A percentile compares a stretch with the other conserved stretches of the same genome.
These are phyloP conservation scores for Diarsia mendica DNA, from an alignment of 2,888 invertebrate species.

Conservation along the genomic window DNA sequence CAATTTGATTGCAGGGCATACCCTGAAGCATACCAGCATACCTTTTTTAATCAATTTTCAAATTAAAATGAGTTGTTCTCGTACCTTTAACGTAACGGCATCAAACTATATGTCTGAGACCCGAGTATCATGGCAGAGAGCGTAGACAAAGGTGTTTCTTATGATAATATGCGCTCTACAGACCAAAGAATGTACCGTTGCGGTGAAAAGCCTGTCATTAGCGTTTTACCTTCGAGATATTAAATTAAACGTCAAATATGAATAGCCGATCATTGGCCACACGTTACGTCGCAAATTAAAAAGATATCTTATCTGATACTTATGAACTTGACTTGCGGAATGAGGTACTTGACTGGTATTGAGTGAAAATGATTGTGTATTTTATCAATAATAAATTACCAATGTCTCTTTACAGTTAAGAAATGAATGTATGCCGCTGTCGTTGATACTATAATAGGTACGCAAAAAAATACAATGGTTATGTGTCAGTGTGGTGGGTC, in stretches of 20 bases:
- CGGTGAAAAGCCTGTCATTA: slow-evolving; percentile 62
- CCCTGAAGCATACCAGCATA: background rate
- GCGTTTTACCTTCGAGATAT: slow-evolving; percentile 57
- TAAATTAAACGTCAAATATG: slow-evolving; percentile 65
- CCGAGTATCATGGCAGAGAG: slow-evolving; percentile 10
- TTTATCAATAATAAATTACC: slow-evolving; percentile 60
- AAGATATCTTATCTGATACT: slow-evolving; percentile 53
- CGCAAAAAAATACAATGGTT: slow-evolving; percentile 74
- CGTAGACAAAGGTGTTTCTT: slow-evolving; percentile 46
- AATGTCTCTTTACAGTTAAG: slow-evolving; percentile 67
- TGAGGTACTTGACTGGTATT: slow-evolving; percentile 38
- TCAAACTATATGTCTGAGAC: slow-evolving; percentile 33
- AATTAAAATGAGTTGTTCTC: slow-evolving; percentile 16
- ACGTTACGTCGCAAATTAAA: slow-evolving; percentile 47
- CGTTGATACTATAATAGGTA: slow-evolving; percentile 59
- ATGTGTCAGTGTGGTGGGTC: slow-evolving; percentile 69
- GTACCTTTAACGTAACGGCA: slow-evolving; percentile 49
- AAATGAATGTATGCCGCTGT: slow-evolving; percentile 63
- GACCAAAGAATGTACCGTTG: slow-evolving; percentile 69
- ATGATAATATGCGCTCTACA: slow-evolving; percentile 49
- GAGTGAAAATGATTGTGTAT: slow-evolving; percentile 56
- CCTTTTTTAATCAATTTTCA: slow-evolving; percentile 2
- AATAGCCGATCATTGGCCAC: slow-evolving; percentile 54
- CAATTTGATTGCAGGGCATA: slow-evolving; percentile 4
- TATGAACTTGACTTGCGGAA: slow-evolving; percentile 59